Conservation (phyloP, 23 tunicate genomes). For the Styela plicata region DNA sequence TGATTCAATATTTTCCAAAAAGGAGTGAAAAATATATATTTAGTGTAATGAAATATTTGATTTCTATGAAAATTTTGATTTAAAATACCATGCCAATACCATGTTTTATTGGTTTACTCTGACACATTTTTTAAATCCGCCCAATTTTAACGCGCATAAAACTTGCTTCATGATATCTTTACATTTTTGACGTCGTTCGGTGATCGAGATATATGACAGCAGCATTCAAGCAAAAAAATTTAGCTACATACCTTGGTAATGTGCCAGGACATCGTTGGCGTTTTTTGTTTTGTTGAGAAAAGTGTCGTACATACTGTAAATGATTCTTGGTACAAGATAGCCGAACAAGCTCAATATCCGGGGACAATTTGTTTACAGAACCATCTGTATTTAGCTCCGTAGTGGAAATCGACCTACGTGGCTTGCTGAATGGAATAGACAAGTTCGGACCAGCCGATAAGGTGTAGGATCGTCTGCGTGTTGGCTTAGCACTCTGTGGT, state of each 20-base stretch:
- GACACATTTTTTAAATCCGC: no score
- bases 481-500: slow-evolving; percentile 23
- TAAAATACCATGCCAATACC: no score
- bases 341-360: slow-evolving; percentile 23
- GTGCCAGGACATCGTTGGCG: neutral
- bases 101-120: no score
- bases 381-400: neutral
- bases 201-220: no score
- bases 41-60: no score
- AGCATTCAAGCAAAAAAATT: no score
- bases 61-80: no score
- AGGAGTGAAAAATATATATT: no score
- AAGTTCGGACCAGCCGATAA: neutral
- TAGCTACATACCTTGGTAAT: slow-evolving; percentile 25
- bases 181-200: no score
- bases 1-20: no score
- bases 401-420: neutral
- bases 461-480: slow-evolving; percentile 5
- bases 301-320: slow-evolving; percentile 17
- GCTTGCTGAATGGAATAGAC: neutral
- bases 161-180: no score
- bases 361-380: neutral
- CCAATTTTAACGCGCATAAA: no score
- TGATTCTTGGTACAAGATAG: slow-evolving; percentile 27
- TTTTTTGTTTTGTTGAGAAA: neutral